Evolutionary conservation across 1,140 invertebrate species (phyloP).

Genomic region (Drosophila ercepeae): DNA sequence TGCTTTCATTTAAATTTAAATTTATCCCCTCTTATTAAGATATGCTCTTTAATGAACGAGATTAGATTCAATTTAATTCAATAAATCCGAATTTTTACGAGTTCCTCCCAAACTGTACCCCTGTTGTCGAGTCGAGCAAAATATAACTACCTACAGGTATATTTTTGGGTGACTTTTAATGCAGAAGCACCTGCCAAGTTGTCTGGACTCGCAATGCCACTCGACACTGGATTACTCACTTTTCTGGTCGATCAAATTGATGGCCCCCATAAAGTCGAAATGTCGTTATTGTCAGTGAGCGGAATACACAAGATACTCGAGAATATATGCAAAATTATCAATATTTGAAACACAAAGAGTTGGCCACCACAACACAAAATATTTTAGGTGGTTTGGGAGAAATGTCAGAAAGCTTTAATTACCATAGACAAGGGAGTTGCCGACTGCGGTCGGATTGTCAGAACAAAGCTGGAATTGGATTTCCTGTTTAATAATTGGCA

Average conservation of each 20-base stretch:
- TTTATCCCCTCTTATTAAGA: neutral
- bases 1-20: constrained; percentile 11
- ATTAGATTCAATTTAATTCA: constrained; percentile 21
- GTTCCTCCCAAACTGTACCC: constrained; percentile 6
- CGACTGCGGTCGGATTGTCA: neutral
- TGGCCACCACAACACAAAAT: constrained; percentile 4
- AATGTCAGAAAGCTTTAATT: constrained; percentile 61
- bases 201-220: constrained; percentile 21
- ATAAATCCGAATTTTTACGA: constrained; percentile 31
- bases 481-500: constrained; percentile 32
- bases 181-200: constrained; percentile 37
- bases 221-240: constrained; percentile 30
- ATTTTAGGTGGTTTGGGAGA: constrained; percentile 7
- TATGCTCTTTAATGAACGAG: constrained; percentile 1
- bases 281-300: constrained; percentile 1
- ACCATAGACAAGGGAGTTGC: constrained; percentile 11
- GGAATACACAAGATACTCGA: constrained; percentile 10
- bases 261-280: constrained; percentile 22
- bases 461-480: constrained; percentile 31
- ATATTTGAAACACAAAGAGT: constrained; percentile 35
- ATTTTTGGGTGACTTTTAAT: neutral
- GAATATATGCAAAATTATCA: constrained; percentile 23
- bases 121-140: neutral
- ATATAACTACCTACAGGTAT: constrained; percentile 19
- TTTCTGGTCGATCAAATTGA: constrained; percentile 55